phyloP scores from a whole-genome alignment of 2,113 vertebrate species.

The Ellobius talpinus region DNA sequence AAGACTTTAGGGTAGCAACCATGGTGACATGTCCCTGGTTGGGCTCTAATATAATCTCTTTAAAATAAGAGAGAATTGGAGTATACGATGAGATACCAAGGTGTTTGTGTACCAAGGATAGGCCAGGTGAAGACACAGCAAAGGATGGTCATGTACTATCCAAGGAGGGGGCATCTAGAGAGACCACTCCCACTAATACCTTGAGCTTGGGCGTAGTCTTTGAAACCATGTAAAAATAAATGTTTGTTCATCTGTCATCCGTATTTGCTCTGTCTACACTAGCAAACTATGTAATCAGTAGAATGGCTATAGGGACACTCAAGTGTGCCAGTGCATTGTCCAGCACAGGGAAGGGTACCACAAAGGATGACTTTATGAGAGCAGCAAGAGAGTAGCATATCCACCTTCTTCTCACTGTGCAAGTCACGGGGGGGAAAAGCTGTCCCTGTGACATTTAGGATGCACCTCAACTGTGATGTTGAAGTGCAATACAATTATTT shows the following conservation, averaged over 20 bases:
- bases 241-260: not conserved
- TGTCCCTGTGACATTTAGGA: not conserved
- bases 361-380: not conserved
- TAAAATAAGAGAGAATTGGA: not conserved
- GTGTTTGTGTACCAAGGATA: not conserved
- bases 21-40: not conserved
- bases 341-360: not conserved
- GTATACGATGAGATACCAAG: not conserved
- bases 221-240: not conserved
- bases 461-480: not conserved
- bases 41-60: not conserved
- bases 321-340: fast-evolving
- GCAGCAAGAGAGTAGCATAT: not conserved
- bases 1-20: not conserved
- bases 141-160: not conserved
- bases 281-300: not conserved
- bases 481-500: not conserved
- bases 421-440: not conserved
- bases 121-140: fast-evolving
- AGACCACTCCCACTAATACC: not conserved
- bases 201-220: not conserved
- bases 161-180: not conserved
- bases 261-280: not conserved
- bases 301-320: not conserved
- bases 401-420: not conserved